Evolutionary conservation across 2,888 invertebrate species (phyloP), one percentile per base, ranked within the genome.

Genomic region (Hypena proboscidalis): DNA sequence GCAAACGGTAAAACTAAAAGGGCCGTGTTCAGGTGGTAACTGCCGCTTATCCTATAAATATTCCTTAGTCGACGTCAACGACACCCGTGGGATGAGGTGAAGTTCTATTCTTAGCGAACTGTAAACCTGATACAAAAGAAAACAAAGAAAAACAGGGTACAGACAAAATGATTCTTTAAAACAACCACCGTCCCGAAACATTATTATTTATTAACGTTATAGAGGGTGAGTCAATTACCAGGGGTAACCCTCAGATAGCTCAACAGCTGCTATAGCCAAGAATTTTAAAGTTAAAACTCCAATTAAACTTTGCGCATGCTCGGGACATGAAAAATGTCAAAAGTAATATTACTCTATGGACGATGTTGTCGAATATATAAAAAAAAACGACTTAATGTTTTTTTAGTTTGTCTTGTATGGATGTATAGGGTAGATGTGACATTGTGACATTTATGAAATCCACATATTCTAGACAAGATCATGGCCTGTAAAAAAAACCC

Each of bases 181-280:
- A 22, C 7, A 15, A 15, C 21, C 21, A 13, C 13, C 1, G 7
- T 13, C 27, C n/a, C 7, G 19, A 6, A 30, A 10, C 15, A 17
- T 29, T 17, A 29, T 29, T 29, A 17, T 29, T 29, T 15, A 29
- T 17, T 29, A 29, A 29, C 7, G 29, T 9, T 8, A 29, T 15
- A 29, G 29, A 17, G 29, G 29, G 17, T 29, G 29, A 11, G 25
- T 25, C 25, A 25, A 11, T 25, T 25, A 25, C 25, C 11, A 9
- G 3, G 17, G 29, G 29, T 9, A 4, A 8, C 15, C 9, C 15
- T 7, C 15, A 15, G 15, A 9, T 15, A 29, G 8, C 8, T 29
- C 8, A 8, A 29, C 29, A 29, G 15, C 17, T 15, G 15, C 17
- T 15, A 17, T 29, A 29, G 15, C 29, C 8, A 14, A 13, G 9